These are phyloP conservation scores for Echeneis naucrates DNA, from an alignment of 2,797 vertebrate species.

Conservation along the genomic window DNA sequence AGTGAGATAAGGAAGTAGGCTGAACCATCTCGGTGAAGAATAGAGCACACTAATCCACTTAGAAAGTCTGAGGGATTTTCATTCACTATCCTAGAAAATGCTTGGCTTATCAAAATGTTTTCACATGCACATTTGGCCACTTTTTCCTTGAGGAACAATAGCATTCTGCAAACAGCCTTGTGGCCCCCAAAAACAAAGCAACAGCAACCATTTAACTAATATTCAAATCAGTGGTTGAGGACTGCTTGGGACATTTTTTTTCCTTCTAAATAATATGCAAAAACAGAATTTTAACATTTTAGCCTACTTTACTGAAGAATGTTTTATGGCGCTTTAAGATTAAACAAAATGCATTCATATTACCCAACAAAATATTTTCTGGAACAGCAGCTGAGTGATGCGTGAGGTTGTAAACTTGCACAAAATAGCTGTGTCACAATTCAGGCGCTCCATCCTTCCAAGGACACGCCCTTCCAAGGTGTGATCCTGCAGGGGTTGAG, in stretches of 20 bases:
- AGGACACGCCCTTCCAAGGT: too few species aligned
- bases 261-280: background rate
- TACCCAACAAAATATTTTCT: background rate
- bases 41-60: constrained; percentile 77
- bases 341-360: background rate
- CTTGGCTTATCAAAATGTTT: constrained; percentile 78
- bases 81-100: constrained; percentile 66
- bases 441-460: too few species aligned
- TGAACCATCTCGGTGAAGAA: constrained; percentile 71
- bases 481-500: too few species aligned
- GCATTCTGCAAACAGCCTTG: constrained; percentile 64
- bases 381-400: background rate
- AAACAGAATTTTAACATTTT: background rate
- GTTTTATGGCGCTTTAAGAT: too few species aligned
- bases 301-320: background rate
- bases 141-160: constrained; percentile 81
- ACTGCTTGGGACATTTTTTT: constrained; percentile 19
- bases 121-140: constrained; percentile 79
- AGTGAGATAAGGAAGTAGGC: constrained; percentile 79
- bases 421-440: background rate
- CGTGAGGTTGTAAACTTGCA: background rate
- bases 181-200: constrained; percentile 59
- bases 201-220: constrained; percentile 48
- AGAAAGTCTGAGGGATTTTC: constrained; percentile 74
- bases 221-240: constrained; percentile 63